A percentile compares a stretch with the other conserved stretches of the same genome.
Evolutionary conservation across 2,113 vertebrate species (phyloP).

Genomic region (Gadus macrocephalus): DNA sequence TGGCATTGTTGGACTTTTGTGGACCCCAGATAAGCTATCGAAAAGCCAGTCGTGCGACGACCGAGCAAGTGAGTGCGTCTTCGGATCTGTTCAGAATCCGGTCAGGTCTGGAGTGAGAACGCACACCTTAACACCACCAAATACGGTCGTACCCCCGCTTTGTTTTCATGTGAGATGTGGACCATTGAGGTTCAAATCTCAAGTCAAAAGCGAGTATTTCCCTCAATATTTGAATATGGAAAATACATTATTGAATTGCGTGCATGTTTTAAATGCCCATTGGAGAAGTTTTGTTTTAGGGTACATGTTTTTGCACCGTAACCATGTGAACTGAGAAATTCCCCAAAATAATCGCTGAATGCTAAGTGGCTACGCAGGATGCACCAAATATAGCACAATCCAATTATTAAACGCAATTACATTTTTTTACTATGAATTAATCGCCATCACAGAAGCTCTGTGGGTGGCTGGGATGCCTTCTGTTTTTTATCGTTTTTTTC

Average conservation of each 20-base stretch:
- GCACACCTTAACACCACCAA: constrained; percentile 16
- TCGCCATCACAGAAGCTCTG: constrained; percentile 15
- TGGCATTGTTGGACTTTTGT: constrained; percentile 24
- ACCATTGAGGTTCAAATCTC: constrained; percentile 47
- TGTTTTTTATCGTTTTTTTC: background rate
- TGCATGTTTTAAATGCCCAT: too few species aligned
- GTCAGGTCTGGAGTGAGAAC: constrained; percentile 4
- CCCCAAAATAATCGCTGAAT: too few species aligned
- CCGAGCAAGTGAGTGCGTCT: constrained; percentile 13
- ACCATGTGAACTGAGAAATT: too few species aligned
- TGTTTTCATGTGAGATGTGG: constrained; percentile 46
- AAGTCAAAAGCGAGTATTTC: constrained; percentile 62
- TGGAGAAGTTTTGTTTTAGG: too few species aligned
- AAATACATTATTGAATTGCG: too few species aligned
- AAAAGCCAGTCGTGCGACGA: constrained; percentile 11
- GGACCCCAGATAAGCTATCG: constrained; percentile 33
- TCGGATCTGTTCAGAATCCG: constrained; percentile 36
- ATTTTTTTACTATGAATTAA: too few species aligned
- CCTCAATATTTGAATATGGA: background rate
- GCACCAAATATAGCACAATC: too few species aligned
- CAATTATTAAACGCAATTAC: too few species aligned
- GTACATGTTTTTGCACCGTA: too few species aligned
- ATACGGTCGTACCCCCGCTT: constrained; percentile 43
- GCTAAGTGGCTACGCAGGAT: too few species aligned
- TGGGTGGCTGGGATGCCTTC: constrained; percentile 7